These are phyloP conservation scores for Nymphicus hollandicus DNA, from an alignment of 2,113 vertebrate genomes.

Conservation along the genomic window DNA sequence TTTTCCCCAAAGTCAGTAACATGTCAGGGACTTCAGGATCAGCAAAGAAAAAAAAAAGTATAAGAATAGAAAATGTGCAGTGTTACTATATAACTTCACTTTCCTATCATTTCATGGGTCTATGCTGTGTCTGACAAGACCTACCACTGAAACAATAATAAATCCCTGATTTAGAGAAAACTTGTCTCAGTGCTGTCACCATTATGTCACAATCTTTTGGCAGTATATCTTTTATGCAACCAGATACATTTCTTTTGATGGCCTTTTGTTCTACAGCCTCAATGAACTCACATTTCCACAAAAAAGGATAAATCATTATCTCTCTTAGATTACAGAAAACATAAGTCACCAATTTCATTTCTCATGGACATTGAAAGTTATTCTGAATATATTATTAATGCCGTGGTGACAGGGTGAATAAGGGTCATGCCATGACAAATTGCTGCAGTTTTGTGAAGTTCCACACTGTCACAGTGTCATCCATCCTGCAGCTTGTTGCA, in stretches of 20 bases:
- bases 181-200: background rate
- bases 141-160: background rate
- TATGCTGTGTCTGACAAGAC: background rate
- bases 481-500: background rate
- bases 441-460: background rate
- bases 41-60: background rate
- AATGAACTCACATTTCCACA: background rate
- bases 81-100: background rate
- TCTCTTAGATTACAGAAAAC: background rate
- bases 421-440: slow-evolving; percentile 15
- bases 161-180: background rate
- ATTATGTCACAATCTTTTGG: background rate
- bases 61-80: background rate
- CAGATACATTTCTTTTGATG: background rate
- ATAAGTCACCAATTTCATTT: background rate
- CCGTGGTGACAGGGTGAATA: slow-evolving; percentile 12
- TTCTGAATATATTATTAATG: background rate
- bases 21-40: background rate
- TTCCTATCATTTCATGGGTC: background rate
- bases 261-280: background rate
- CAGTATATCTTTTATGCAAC: background rate
- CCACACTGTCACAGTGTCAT: background rate
- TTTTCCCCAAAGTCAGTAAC: background rate
- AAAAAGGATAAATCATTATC: background rate
- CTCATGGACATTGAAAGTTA: background rate